Conservation (phyloP, 2,888 invertebrate species). For the Tenthredo distinguenda region DNA sequence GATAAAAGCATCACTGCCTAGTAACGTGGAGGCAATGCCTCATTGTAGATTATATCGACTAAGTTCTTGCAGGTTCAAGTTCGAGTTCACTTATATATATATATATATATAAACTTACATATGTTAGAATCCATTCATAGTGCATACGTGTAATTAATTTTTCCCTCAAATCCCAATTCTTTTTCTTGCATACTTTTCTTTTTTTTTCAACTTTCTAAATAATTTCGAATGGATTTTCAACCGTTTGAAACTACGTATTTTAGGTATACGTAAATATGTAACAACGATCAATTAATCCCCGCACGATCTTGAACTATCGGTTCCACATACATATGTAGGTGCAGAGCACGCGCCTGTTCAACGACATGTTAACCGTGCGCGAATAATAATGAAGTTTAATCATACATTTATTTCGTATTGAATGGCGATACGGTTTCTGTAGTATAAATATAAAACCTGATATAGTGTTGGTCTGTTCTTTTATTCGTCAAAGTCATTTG, state of each 20-base stretch:
- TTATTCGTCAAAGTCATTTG: neutral
- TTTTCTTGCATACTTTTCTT: neutral
- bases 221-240: neutral
- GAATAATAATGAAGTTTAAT: neutral
- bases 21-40: neutral
- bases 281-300: neutral
- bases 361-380: neutral
- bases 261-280: neutral
- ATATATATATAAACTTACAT: neutral
- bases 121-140: neutral
- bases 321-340: neutral
- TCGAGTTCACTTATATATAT: neutral
- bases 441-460: neutral
- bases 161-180: neutral
- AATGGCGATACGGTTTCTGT: neutral
- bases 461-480: neutral
- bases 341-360: neutral
- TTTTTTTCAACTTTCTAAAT: neutral
- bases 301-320: neutral
- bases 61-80: slow-evolving; percentile 10
- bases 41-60: neutral
- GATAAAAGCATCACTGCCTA: neutral
- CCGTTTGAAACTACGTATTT: neutral
- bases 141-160: neutral
- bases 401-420: neutral